Evolutionary conservation across 2,113 vertebrate genomes (phyloP), one percentile per base, ranked within the genome.

Genomic region (Mesocricetus auratus): DNA sequence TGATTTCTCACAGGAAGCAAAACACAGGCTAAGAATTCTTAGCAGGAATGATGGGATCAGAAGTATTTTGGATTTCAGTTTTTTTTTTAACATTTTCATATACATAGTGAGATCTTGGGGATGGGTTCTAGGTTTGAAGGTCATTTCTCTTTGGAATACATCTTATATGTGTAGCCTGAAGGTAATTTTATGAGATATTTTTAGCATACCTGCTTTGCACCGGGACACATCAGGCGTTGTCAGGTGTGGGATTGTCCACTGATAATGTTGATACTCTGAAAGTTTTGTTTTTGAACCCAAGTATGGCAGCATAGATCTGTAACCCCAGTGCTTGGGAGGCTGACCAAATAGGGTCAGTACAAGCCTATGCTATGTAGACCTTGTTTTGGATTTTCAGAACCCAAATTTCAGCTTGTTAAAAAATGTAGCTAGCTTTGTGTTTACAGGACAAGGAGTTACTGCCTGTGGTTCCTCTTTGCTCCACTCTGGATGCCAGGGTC

Each of bases 1-100:
- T 69, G 17, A 21, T 77, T 86, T 68, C 50, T 95, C 82, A 78
- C 94, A 87, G 47, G 45, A 62, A 94, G 60, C 47, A 31, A 83
- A 68, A 45, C 53, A 6, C 1, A 71, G 50, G 29, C 60, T 73
- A 3, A 71, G 33, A 8, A 77, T 31, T 56, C 64, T 45, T 73
- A 71, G 66, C 64, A 68, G 60, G 79, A 81, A 53, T 87, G 64
- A 60, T 64, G 36, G 36, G 53, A 73, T 15, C 64, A 53, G 53
- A 81, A 73, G 19, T 64, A 10, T 91, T 73, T 81, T 86, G 31
- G 16, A 58, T 79, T 86, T 75, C 58, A 21, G 82, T 39, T 10
- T 58, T 88, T 56, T 73, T 58, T 75, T 50, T n/a, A 73, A 50
- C 64, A 50, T 79, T 71, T 87, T 16, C 7, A 19, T 60, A 47